Percentiles rank a stretch among this genome's conserved stretches.
These are phyloP conservation scores for Perodicticus potto DNA, from an alignment of 2,797 vertebrate genomes.

Conservation along the genomic window DNA sequence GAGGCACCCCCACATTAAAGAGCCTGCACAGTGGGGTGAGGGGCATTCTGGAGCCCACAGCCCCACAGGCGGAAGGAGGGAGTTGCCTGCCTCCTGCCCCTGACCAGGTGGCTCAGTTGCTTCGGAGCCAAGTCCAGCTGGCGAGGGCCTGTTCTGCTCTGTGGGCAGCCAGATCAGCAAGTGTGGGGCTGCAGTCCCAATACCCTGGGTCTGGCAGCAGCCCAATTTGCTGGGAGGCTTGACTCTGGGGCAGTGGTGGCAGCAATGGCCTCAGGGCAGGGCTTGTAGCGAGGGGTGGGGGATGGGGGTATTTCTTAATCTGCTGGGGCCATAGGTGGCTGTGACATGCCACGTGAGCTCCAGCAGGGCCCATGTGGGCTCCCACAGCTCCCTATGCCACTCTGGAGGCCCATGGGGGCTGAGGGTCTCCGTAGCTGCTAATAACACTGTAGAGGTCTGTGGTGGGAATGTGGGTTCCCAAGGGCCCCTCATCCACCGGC, in stretches of 20 bases:
- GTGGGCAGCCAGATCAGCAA: not conserved
- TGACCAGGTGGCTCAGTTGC: not conserved
- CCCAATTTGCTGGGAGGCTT: not conserved
- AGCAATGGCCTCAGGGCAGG: not conserved
- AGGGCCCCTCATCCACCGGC: too few relatives aligned
- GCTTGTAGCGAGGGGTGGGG: not conserved
- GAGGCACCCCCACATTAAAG: not conserved
- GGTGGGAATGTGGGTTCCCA: not conserved
- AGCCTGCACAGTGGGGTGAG: not conserved
- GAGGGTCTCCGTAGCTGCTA: not conserved
- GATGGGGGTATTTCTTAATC: not conserved
- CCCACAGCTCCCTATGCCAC: not conserved
- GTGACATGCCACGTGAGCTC: not conserved
- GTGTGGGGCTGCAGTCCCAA: not conserved
- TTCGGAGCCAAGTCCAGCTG: too few relatives aligned
- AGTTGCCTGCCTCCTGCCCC: not conserved
- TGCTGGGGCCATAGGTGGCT: not conserved
- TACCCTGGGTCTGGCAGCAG: not conserved
- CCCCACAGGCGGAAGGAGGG: not conserved
- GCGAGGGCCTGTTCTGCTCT: not conserved
- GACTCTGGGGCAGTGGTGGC: not conserved
- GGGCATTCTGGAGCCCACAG: not conserved
- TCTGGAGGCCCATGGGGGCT: not conserved
- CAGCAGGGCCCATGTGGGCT: not conserved
- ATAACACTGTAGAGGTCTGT: not conserved